Evolutionary conservation across 2,797 vertebrate species (phyloP).

Genomic region (Phataginus tricuspis): DNA sequence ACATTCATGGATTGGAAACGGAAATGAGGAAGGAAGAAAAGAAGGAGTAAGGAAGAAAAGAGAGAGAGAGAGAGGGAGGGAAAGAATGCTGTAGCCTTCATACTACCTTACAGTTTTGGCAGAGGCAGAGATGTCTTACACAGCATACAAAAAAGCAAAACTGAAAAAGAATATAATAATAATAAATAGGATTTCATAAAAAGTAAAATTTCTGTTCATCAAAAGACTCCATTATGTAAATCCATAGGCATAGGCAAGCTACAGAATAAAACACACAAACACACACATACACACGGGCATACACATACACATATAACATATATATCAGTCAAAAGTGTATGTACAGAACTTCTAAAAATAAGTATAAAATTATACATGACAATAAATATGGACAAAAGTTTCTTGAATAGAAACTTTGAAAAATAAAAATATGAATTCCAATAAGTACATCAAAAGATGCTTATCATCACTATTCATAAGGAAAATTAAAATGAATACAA

Average conservation of each 20-base stretch:
- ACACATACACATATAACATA: neutral
- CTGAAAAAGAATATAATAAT: neutral
- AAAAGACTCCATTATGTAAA: neutral
- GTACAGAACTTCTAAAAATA: neutral
- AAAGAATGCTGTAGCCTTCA: neutral
- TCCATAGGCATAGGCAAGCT: neutral
- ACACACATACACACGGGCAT: neutral
- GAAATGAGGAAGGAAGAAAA: too few species aligned
- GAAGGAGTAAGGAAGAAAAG: too few species aligned
- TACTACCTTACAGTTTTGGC: neutral
- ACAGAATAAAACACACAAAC: neutral
- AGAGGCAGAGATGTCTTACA: neutral
- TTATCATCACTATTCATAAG: neutral
- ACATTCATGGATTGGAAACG: neutral
- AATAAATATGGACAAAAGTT: neutral
- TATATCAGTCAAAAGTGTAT: neutral
- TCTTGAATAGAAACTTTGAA: neutral
- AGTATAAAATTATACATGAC: neutral
- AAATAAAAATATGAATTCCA: neutral
- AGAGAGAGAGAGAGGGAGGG: too few species aligned
- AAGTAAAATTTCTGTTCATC: neutral
- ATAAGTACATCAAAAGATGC: neutral
- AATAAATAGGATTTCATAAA: neutral
- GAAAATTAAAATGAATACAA: neutral
- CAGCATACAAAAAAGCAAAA: neutral